Evolutionary conservation across 2,113 vertebrate genomes (phyloP), one percentile per base, ranked within the genome.

Genomic region (Lepisosteus osseus): DNA sequence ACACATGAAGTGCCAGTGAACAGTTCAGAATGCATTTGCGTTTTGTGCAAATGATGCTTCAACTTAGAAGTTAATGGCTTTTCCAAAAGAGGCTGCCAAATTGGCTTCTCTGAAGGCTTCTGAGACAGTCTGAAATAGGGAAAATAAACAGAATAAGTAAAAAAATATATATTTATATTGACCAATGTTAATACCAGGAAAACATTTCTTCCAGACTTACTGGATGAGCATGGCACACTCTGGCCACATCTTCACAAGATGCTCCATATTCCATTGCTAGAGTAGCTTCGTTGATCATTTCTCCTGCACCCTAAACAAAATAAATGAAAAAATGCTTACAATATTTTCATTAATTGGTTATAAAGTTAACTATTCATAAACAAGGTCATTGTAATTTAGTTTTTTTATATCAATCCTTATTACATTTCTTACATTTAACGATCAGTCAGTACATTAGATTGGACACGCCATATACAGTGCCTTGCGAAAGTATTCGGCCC

Each of bases 31-130:
- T 78, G 85, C 76, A 83, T 43, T 65, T 64, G 61, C 15, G 44
- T 61, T 8, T 2, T 79, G 61, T 86, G 86, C 75, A 82, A 44
- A 68, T 71, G 75, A 65, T 61, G 72, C 54, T 56, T 74, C 77
- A 78, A 7, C 67, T 94, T 83, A 99, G 84, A 99, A 99, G 91
- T 99, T 99, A 86, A 99, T 99, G 67, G 96, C 90, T 94, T 98
- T 98, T 78, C 97, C 97, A 70, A 97, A 98, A 55, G 96, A 96
- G 7, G 97, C 97, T 54, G 97, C 97, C 65, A 99, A 80, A 82
- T 99, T 99, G 69, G 97, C 97, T 95, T 99, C 97, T 88, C 96
- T 93, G 90, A 99, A 99, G 78, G 97, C 97, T 90, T 99, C 97
- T 9, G 97, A 99, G 81, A 99, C 95, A 0, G 97, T 99, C 97